Evolutionary conservation across 2,797 vertebrate genomes (phyloP).

Genomic region (Hypotaenidia philippensis): DNA sequence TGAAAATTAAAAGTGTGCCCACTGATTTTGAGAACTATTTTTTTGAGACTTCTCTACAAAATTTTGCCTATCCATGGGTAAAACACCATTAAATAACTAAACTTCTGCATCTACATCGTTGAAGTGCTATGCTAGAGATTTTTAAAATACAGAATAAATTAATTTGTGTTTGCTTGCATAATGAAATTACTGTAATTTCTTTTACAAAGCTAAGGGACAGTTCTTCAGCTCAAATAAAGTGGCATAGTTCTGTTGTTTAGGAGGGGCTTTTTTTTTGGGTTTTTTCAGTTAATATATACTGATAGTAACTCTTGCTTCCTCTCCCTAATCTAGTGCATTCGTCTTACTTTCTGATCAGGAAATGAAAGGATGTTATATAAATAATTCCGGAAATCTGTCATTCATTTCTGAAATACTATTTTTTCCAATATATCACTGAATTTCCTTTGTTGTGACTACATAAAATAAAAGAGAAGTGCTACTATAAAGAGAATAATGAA

Average conservation of each 20-base stretch:
- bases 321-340: background rate
- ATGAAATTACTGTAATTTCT: background rate
- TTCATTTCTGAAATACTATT: background rate
- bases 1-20: background rate
- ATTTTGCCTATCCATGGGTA: background rate
- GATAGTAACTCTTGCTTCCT: background rate
- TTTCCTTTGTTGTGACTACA: background rate
- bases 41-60: background rate
- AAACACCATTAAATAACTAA: background rate
- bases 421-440: background rate
- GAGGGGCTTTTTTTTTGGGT: too few relatives aligned
- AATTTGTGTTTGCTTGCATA: background rate
- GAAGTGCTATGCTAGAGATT: background rate
- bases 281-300: background rate
- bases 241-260: background rate
- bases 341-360: background rate
- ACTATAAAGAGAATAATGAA: background rate
- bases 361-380: background rate
- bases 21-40: background rate
- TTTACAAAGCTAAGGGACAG: background rate
- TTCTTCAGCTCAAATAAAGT: background rate
- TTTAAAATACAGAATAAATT: background rate
- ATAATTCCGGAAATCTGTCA: background rate
- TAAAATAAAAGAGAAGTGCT: background rate
- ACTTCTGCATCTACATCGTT: background rate